phyloP scores from a whole-genome alignment of 2,888 invertebrate genomes.

The Oxyscelio sp. region DNA sequence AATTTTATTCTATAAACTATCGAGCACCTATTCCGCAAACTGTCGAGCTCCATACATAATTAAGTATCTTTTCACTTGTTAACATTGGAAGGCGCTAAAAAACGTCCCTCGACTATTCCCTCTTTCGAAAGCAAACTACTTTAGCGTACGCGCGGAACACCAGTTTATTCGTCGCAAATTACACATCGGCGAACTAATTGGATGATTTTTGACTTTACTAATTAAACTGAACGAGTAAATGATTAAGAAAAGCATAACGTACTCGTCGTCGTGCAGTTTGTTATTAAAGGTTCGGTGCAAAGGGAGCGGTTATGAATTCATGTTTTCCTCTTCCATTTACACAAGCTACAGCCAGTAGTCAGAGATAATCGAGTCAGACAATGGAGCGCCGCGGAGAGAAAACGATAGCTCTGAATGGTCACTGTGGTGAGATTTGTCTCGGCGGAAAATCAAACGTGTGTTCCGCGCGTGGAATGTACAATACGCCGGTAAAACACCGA shows the following conservation, averaged over 20 bases:
- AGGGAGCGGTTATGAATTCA: conserved; percentile 50
- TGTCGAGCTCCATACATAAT: neutral
- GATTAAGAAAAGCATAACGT: conserved; percentile 25
- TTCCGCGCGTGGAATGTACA: conserved; percentile 57
- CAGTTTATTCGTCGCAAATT: conserved; percentile 2
- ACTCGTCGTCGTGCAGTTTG: conserved; percentile 25
- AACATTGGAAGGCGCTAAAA: conserved; percentile 4
- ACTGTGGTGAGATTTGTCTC: conserved; percentile 64
- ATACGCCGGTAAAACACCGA: conserved; percentile 58
- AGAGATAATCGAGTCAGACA: conserved; percentile 70
- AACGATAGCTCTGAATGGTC: conserved; percentile 67
- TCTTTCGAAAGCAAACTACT: conserved; percentile 9
- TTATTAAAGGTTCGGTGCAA: conserved; percentile 56
- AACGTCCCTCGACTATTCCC: neutral
- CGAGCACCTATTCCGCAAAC: too few species aligned
- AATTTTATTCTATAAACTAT: too few species aligned
- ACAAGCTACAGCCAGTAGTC: conserved; percentile 58
- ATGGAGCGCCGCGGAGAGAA: conserved; percentile 61
- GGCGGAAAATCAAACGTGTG: conserved; percentile 71
- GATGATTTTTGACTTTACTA: conserved; percentile 31
- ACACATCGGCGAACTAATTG: conserved; percentile 41
- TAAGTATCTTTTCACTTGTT: neutral
- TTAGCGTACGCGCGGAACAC: neutral
- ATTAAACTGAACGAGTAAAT: conserved; percentile 22
- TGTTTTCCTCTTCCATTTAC: conserved; percentile 61